These are phyloP conservation scores for Montipora cactus DNA, from an alignment of 64 coral and sea anemone genomes.

Conservation along the genomic window DNA sequence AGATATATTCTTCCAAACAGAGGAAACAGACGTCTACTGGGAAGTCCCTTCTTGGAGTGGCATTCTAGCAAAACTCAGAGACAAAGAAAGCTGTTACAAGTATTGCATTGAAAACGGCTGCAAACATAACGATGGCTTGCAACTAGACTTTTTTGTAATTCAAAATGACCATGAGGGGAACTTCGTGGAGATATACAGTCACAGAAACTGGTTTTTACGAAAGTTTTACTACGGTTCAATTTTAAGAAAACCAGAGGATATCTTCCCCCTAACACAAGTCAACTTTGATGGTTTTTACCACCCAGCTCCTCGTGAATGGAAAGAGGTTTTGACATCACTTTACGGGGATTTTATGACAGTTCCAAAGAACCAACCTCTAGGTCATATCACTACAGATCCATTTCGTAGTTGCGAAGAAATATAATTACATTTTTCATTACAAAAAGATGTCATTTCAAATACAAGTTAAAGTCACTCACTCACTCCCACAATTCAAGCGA, in stretches of 20 bases:
- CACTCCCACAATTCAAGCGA: too few species aligned
- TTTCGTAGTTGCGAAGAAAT: constrained; percentile 33
- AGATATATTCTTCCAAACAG: constrained; percentile 60
- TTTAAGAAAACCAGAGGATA: neutral
- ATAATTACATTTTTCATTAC: too few species aligned
- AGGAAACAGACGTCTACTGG: neutral
- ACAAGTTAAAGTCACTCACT: too few species aligned
- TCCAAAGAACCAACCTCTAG: neutral
- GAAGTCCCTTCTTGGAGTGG: neutral
- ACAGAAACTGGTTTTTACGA: neutral
- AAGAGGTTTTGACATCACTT: constrained; percentile 3
- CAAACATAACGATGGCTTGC: constrained; percentile 23
- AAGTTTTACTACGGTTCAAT: neutral
- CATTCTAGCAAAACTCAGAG: constrained; percentile 20
- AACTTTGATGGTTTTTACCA: constrained; percentile 58
- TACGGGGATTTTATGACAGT: constrained; percentile 51
- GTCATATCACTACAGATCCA: constrained; percentile 29
- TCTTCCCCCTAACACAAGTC: constrained; percentile 52
- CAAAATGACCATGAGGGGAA: constrained; percentile 30
- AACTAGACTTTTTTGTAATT: constrained; percentile 44
- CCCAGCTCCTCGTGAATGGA: constrained; percentile 57
- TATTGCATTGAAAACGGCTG: constrained; percentile 23
- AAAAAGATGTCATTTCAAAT: too few species aligned
- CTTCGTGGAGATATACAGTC: constrained; percentile 5
- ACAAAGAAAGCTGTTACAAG: constrained; percentile 28